Conservation (phyloP, 2,888 invertebrate species). For the Tuberolachnus salignus region DNA sequence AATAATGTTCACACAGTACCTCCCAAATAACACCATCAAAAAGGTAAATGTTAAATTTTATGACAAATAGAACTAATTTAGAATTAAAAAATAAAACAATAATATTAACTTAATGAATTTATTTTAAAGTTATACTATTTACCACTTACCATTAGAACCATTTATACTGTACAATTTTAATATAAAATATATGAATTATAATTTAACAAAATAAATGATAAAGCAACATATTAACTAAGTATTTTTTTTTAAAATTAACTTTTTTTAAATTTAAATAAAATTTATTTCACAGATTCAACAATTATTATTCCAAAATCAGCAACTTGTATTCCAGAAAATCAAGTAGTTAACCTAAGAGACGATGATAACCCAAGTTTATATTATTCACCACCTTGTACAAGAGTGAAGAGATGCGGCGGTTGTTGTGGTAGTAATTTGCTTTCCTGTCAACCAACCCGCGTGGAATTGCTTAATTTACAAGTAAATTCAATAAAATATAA, state of each 20-base stretch:
- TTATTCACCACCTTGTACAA: conserved; percentile 72
- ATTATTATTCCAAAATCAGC: conserved; percentile 62
- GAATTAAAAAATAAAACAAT: too few species aligned
- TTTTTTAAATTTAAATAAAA: background rate
- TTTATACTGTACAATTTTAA: background rate
- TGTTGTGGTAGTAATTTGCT: conserved; percentile 71
- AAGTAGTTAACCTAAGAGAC: conserved; percentile 63
- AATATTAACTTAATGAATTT: background rate
- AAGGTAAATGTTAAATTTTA: too few species aligned
- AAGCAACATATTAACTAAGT: background rate
- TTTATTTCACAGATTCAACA: conserved; percentile 57
- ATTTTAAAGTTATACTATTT: background rate
- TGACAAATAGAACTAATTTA: too few species aligned
- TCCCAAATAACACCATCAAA: too few species aligned
- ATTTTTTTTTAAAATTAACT: background rate
- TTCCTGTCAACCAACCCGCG: conserved; percentile 70
- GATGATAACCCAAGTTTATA: conserved; percentile 65
- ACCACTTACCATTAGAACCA: too few species aligned
- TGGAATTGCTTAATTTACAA: conserved; percentile 66
- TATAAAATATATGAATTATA: background rate
- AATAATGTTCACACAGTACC: too few species aligned
- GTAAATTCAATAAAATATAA: conserved; percentile 62
- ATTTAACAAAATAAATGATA: background rate
- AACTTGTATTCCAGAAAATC: conserved; percentile 63
- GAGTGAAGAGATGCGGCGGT: conserved; percentile 73